phyloP scores from a whole-genome alignment of 2,113 vertebrate species.

The Burhinus oedicnemus region DNA sequence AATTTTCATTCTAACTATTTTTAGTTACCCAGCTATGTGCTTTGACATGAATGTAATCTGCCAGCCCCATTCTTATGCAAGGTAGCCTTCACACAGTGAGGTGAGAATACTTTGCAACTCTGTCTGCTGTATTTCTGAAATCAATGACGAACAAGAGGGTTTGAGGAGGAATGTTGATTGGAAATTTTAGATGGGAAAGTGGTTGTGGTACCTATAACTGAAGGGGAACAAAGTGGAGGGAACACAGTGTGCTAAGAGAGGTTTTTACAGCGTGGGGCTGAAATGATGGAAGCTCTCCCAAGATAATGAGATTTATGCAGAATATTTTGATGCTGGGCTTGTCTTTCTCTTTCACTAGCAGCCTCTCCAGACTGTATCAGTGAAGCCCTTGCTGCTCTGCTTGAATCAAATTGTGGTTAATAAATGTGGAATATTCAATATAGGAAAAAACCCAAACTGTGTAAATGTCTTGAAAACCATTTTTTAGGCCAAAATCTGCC shows the following conservation, averaged over 20 bases:
- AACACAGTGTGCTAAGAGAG: conserved; percentile 39
- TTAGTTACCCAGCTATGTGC: not conserved
- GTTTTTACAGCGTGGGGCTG: conserved; percentile 25
- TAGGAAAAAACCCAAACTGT: conserved; percentile 19
- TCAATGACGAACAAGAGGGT: not conserved
- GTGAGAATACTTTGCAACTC: not conserved
- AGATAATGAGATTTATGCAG: not conserved
- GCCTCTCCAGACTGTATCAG: not conserved
- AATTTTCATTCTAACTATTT: not conserved
- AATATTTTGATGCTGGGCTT: not conserved
- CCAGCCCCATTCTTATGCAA: not conserved
- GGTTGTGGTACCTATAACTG: not conserved
- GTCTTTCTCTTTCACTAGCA: conserved; percentile 23
- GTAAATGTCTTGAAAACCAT: conserved; percentile 26
- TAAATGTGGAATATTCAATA: conserved; percentile 56
- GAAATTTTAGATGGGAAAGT: not conserved
- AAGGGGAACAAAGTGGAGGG: not conserved
- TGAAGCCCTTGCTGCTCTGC: conserved; percentile 4
- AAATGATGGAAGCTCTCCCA: conserved; percentile 52
- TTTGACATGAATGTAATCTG: not conserved
- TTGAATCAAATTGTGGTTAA: conserved; percentile 60
- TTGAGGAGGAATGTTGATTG: not conserved
- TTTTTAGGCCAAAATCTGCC: conserved; percentile 34
- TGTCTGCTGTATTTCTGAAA: not conserved
- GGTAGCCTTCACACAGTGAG: not conserved